Percentiles rank a stretch among this genome's conserved stretches.
Conservation (phyloP, 2,888 invertebrate species). For the Bombyx huttoni region DNA sequence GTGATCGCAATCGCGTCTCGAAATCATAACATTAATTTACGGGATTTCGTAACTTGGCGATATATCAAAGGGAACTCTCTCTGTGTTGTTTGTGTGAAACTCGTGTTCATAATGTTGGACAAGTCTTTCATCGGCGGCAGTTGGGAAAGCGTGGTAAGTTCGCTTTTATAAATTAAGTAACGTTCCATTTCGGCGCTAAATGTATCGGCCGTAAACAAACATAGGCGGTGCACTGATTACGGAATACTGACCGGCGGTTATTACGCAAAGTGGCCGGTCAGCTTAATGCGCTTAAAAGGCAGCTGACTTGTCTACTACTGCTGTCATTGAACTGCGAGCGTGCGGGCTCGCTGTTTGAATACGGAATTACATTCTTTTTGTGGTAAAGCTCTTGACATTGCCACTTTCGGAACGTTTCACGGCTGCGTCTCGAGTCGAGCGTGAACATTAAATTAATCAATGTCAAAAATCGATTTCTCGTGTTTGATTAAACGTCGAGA, state of each 20-base stretch:
- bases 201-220: conserved; percentile 3
- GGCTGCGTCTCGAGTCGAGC: conserved; percentile 23
- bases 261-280: conserved; percentile 57
- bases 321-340: conserved; percentile 58
- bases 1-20: conserved; percentile 38
- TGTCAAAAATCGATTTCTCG: conserved; percentile 22
- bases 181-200: not conserved
- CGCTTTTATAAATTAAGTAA: conserved; percentile 4
- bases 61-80: conserved; percentile 16
- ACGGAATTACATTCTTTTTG: conserved; percentile 52
- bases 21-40: conserved; percentile 15
- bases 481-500: conserved; percentile 24
- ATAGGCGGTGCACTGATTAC: conserved; percentile 24
- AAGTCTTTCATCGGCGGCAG: conserved; percentile 57
- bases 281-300: conserved; percentile 53
- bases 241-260: conserved; percentile 26
- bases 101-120: conserved; percentile 56
- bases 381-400: conserved; percentile 62
- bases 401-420: conserved; percentile 31
- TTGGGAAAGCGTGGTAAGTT: conserved; percentile 68
- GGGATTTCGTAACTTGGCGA: conserved; percentile 24
- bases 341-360: conserved; percentile 45
- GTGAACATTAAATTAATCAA: conserved; percentile 28
- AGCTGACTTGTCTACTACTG: conserved; percentile 49
- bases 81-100: conserved; percentile 26